Conservation (phyloP, 2,888 invertebrate genomes). For the Drosophila trichaetosa region DNA sequence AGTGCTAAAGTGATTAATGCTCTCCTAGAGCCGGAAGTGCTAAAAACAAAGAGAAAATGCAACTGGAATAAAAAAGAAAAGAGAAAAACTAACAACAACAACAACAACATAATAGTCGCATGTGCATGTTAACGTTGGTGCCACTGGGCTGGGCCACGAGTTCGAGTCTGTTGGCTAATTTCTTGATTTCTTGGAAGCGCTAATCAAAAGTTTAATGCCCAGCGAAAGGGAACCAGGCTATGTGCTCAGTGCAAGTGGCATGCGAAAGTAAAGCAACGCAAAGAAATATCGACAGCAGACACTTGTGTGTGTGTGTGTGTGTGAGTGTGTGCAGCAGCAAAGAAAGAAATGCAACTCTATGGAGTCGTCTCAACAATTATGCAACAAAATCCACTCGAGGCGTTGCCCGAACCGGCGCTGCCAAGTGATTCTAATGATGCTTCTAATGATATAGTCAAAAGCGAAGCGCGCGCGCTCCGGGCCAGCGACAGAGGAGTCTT, state of each 20-base stretch:
- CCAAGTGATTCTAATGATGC: conserved; percentile 81
- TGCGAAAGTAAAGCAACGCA: conserved; percentile 52
- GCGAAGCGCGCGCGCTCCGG: conserved; percentile 58
- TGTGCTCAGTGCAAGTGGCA: conserved; percentile 35
- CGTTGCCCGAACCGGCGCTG: conserved; percentile 76
- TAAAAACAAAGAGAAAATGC: conserved; percentile 27
- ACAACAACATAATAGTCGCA: conserved; percentile 18
- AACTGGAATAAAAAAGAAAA: conserved; percentile 13
- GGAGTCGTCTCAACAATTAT: conserved; percentile 66
- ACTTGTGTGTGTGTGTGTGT: neutral
- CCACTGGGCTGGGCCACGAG: conserved; percentile 1
- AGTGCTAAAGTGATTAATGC: conserved; percentile 43
- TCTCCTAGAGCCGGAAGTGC: conserved; percentile 42
- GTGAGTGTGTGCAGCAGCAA: conserved; percentile 12
- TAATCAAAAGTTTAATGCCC: conserved; percentile 73
- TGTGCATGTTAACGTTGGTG: conserved; percentile 30
- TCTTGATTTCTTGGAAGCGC: conserved; percentile 70
- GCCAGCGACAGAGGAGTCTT: conserved; percentile 33
- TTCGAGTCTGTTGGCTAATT: conserved; percentile 63
- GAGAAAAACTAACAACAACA: conserved; percentile 7
- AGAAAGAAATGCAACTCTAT: conserved; percentile 24
- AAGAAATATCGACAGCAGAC: conserved; percentile 60
- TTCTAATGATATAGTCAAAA: conserved; percentile 81
- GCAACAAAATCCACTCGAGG: conserved; percentile 76
- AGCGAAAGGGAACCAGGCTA: conserved; percentile 21